A percentile compares a stretch with the other conserved stretches of the same genome.
Evolutionary conservation across 2,888 invertebrate species (phyloP).

Genomic region (Gastracanthus pulcherrimus): DNA sequence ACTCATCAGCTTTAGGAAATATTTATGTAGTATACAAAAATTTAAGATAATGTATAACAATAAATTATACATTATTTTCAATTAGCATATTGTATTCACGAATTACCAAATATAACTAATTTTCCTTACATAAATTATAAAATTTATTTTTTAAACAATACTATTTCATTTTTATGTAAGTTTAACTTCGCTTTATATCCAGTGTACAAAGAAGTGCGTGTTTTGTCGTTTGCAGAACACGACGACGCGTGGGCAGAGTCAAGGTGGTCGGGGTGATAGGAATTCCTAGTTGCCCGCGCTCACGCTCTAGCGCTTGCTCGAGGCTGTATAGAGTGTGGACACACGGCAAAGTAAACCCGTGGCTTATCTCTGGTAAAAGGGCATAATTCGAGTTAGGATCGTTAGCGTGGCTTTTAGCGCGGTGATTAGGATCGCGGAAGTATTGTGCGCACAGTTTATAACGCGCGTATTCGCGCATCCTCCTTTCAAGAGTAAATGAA

Average conservation of each 20-base stretch:
- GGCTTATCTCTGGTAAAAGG: background rate
- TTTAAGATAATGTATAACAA: too few species aligned
- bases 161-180: background rate
- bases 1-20: too few species aligned
- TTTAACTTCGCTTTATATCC: background rate
- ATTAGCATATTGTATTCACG: too few species aligned
- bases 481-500: background rate
- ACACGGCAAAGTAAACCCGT: background rate
- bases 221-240: constrained; percentile 17
- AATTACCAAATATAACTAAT: too few species aligned
- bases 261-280: constrained; percentile 72
- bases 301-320: background rate
- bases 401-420: constrained; percentile 1
- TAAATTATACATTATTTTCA: too few species aligned
- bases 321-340: background rate
- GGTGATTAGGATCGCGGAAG: constrained; percentile 15
- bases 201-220: constrained; percentile 13
- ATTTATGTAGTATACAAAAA: too few species aligned
- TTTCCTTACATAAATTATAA: too few species aligned
- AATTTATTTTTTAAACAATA: too few species aligned
- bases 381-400: constrained; percentile 13
- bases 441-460: background rate
- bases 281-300: constrained; percentile 70
- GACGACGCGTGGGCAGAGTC: constrained; percentile 63
- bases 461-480: background rate